Percentiles rank a stretch among this genome's conserved stretches.
Conservation (phyloP, 2,888 invertebrate species). For the Pristionchus fissidentatus region DNA sequence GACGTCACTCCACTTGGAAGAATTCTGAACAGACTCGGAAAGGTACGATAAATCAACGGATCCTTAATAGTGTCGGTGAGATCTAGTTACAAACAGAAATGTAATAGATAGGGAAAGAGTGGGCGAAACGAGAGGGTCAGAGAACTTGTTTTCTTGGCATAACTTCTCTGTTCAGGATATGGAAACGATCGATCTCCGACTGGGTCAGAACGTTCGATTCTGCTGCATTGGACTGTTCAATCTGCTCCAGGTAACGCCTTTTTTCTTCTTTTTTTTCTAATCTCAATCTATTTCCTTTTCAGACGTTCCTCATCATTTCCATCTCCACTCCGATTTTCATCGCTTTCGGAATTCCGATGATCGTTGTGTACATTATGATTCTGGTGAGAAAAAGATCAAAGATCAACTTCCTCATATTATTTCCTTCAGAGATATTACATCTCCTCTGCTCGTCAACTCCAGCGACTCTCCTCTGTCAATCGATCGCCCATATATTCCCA, state of each 20-base stretch:
- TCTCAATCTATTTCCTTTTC: background rate
- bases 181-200: slow-evolving; percentile 71
- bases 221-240: slow-evolving; percentile 61
- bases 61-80: no score
- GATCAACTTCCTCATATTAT: background rate
- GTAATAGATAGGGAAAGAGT: no score
- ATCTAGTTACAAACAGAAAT: no score
- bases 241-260: slow-evolving; percentile 55
- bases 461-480: slow-evolving; percentile 73
- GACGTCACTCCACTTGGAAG: slow-evolving; percentile 74
- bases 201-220: slow-evolving; percentile 70
- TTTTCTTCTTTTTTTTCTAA: background rate
- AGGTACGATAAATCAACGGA: no score
- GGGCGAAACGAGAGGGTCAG: background rate
- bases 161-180: slow-evolving; percentile 48
- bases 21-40: slow-evolving; percentile 71
- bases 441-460: slow-evolving; percentile 88
- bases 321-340: slow-evolving; percentile 72
- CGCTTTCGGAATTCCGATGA: slow-evolving; percentile 70
- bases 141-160: background rate
- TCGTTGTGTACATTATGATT: slow-evolving; percentile 69
- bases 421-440: slow-evolving; percentile 89
- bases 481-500: slow-evolving; percentile 75
- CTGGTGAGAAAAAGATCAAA: slow-evolving; percentile 55
- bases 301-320: slow-evolving; percentile 67